These are phyloP conservation scores for Punctoribates punctum DNA, from an alignment of 2,888 invertebrate genomes.

Conservation along the genomic window DNA sequence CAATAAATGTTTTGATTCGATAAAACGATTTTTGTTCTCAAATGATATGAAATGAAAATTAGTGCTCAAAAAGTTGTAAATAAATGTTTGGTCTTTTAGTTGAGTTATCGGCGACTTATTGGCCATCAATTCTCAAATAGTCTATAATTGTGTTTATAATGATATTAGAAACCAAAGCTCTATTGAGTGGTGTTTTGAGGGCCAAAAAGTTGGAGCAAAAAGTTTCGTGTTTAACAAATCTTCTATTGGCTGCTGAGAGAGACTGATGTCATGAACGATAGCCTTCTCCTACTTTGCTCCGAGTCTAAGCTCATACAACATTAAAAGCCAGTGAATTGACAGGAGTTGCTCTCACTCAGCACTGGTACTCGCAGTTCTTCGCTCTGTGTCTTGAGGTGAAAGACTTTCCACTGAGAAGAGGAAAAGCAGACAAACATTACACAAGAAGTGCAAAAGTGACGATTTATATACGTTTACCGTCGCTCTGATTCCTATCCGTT, in stretches of 20 bases:
- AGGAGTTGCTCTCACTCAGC: constrained; percentile 29
- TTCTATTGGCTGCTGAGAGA: constrained; percentile 3
- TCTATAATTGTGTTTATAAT: constrained; percentile 1
- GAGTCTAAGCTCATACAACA: not conserved
- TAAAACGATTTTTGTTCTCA: no score
- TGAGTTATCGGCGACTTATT: no score
- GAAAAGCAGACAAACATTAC: not conserved
- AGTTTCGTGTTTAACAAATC: constrained; percentile 17
- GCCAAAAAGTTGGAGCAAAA: not conserved
- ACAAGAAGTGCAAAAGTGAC: constrained; percentile 5
- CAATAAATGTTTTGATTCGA: no score
- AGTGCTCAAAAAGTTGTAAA: no score
- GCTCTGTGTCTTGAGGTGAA: constrained; percentile 31
- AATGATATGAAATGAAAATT: no score
- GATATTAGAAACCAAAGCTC: not conserved
- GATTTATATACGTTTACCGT: constrained; percentile 17
- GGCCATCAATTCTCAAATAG: not conserved
- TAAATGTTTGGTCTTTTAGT: no score
- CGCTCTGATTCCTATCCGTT: not conserved
- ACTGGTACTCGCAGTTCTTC: not conserved
- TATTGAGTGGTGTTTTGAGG: constrained; percentile 19
- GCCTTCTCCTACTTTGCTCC: not conserved
- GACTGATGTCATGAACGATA: constrained; percentile 27
- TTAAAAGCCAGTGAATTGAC: constrained; percentile 26
- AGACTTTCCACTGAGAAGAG: constrained; percentile 12